Conservation (phyloP, 2,888 invertebrate species). For the Aspidiotus destructor region DNA sequence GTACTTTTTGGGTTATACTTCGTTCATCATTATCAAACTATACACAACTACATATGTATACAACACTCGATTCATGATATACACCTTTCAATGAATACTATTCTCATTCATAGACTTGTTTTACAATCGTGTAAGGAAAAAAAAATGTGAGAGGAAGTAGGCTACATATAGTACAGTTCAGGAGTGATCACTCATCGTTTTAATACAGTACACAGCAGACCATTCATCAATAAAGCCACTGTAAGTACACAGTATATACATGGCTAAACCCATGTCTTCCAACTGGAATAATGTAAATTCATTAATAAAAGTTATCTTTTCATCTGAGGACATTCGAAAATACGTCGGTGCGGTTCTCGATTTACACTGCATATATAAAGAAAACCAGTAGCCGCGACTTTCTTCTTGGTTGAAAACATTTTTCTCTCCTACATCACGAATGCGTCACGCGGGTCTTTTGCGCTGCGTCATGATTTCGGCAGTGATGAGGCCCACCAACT, state of each 20-base stretch:
- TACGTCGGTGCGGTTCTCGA: constrained; percentile 6
- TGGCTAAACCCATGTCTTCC: constrained; percentile 28
- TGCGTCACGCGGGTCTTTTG: constrained; percentile 10
- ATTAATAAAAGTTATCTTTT: constrained; percentile 33
- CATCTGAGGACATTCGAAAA: constrained; percentile 32
- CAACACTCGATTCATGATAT: no score
- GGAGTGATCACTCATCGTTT: not conserved
- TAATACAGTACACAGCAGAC: not conserved
- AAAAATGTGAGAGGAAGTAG: not conserved
- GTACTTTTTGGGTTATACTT: no score
- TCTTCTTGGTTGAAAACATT: constrained; percentile 31
- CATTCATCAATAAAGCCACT: not conserved
- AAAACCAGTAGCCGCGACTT: constrained; percentile 32
- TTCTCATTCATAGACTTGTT: no score
- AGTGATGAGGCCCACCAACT: constrained; percentile 18
- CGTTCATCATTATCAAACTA: no score
- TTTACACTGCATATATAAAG: constrained; percentile 8
- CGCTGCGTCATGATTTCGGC: constrained; percentile 30
- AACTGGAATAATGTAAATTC: constrained; percentile 33
- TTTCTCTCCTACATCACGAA: constrained; percentile 17
- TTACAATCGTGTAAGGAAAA: not conserved
- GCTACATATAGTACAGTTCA: not conserved
- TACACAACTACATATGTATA: no score
- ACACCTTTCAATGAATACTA: no score
- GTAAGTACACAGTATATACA: not conserved